Conservation (phyloP, 1,140 invertebrate species). For the Procambarus virginalis region DNA sequence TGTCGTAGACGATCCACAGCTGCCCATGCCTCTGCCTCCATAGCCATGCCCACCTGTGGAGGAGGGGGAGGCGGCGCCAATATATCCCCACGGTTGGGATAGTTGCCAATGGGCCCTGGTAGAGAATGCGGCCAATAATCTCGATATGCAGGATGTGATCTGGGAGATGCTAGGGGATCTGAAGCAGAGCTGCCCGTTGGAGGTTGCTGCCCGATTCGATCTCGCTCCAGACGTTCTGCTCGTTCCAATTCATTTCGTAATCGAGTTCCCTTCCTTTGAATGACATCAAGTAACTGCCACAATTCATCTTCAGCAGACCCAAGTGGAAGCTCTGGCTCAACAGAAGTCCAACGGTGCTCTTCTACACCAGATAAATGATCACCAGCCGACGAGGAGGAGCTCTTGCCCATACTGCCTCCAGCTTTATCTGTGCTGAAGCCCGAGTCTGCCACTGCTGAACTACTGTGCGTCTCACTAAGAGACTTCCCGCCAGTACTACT, state of each 20-base stretch:
- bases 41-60: slow-evolving; percentile 30
- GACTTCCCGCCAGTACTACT: slow-evolving; percentile 58
- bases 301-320: slow-evolving; percentile 82
- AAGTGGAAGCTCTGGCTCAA: slow-evolving; percentile 49
- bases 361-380: slow-evolving; percentile 75
- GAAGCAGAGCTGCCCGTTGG: slow-evolving; percentile 3
- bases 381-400: slow-evolving; percentile 71
- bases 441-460: slow-evolving; percentile 59
- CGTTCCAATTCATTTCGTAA: slow-evolving; percentile 75
- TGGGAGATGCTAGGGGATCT: slow-evolving; percentile 6
- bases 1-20: slow-evolving; percentile 79
- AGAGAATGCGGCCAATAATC: slow-evolving; percentile 68
- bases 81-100: slow-evolving; percentile 22
- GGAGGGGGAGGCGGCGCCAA: slow-evolving; percentile 42
- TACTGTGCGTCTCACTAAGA: slow-evolving; percentile 63
- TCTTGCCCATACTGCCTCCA: slow-evolving; percentile 64
- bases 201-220: not conserved
- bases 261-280: slow-evolving; percentile 84
- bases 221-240: slow-evolving; percentile 1
- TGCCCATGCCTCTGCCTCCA: slow-evolving; percentile 72
- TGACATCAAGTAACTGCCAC: slow-evolving; percentile 88
- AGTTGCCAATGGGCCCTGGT: slow-evolving; percentile 42
- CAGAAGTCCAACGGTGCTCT: slow-evolving; percentile 52
- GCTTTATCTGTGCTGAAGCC: slow-evolving; percentile 67
- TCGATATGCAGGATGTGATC: slow-evolving; percentile 40